These are phyloP conservation scores for Oncopeltus fasciatus DNA, from an alignment of 1,140 invertebrate species.

Conservation along the genomic window DNA sequence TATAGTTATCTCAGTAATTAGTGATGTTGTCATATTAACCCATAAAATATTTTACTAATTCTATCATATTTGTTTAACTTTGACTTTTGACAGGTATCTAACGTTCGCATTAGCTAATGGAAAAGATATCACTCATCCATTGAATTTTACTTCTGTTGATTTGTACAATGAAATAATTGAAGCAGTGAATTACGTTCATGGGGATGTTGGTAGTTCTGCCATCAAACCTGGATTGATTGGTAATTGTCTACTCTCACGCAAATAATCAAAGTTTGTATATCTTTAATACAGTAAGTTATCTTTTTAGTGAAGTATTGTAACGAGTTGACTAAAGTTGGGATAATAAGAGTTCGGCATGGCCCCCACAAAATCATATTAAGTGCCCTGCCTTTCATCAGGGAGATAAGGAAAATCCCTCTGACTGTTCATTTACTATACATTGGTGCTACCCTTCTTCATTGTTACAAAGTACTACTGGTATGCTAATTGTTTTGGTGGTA, in stretches of 20 bases:
- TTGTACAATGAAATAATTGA: conserved; percentile 41
- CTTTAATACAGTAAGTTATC: conserved; percentile 19
- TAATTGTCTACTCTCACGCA: conserved; percentile 21
- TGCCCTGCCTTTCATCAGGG: conserved; percentile 45
- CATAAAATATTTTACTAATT: neutral
- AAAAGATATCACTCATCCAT: conserved; percentile 32
- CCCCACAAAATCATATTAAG: conserved; percentile 53
- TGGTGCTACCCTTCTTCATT: conserved; percentile 62
- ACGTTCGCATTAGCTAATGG: conserved; percentile 40
- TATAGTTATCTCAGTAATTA: neutral
- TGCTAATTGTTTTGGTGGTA: neutral
- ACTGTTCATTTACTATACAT: conserved; percentile 48
- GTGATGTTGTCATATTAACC: neutral
- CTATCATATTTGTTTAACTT: neutral
- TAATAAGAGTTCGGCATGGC: conserved; percentile 52
- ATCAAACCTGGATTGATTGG: conserved; percentile 47
- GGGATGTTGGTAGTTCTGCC: conserved; percentile 52
- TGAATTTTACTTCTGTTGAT: conserved; percentile 39
- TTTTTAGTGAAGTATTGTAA: conserved; percentile 59
- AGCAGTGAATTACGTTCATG: conserved; percentile 51
- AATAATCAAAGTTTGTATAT: neutral
- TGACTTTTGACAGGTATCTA: conserved; percentile 39
- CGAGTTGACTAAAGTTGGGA: conserved; percentile 50
- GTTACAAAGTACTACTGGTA: conserved; percentile 51
- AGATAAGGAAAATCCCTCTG: conserved; percentile 43